A percentile compares a stretch with the other conserved stretches of the same genome.
These are phyloP conservation scores for Mamestra configurata DNA, from an alignment of 1,140 invertebrate genomes.

Conservation along the genomic window DNA sequence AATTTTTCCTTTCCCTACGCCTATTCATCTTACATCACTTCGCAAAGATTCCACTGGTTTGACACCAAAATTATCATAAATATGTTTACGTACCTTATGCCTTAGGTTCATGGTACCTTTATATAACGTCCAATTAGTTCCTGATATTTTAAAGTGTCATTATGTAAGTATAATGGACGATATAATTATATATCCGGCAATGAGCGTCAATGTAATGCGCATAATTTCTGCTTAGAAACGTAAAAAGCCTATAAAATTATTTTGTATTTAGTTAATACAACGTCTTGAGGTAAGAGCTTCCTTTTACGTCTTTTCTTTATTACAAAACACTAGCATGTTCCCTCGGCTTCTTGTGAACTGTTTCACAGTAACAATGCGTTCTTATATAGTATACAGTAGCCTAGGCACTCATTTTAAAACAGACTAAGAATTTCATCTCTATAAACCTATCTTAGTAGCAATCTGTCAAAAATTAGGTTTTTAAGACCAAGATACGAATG, in stretches of 20 bases:
- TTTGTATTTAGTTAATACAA: not conserved
- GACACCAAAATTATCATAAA: constrained; percentile 44
- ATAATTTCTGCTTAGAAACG: constrained; percentile 6
- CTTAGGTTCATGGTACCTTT: constrained; percentile 25
- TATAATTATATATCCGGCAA: constrained; percentile 25
- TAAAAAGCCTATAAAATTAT: not conserved
- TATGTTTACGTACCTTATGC: not conserved
- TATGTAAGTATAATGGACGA: constrained; percentile 24
- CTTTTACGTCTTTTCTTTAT: no score
- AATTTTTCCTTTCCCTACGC: not conserved
- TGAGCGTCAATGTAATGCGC: not conserved
- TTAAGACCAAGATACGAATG: no score
- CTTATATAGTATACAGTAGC: no score
- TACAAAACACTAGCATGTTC: no score
- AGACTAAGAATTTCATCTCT: no score
- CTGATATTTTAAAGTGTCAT: not conserved
- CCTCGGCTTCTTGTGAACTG: no score
- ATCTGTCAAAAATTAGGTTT: no score
- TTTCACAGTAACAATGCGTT: no score
- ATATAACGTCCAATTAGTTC: constrained; percentile 35
- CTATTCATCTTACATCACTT: constrained; percentile 16
- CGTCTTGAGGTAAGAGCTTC: no score
- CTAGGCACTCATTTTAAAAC: no score
- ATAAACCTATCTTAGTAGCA: no score
- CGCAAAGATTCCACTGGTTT: constrained; percentile 8